Base-by-base conservation (phyloP, 2,888 invertebrate species). In the Crepidodera aurea region DNA sequence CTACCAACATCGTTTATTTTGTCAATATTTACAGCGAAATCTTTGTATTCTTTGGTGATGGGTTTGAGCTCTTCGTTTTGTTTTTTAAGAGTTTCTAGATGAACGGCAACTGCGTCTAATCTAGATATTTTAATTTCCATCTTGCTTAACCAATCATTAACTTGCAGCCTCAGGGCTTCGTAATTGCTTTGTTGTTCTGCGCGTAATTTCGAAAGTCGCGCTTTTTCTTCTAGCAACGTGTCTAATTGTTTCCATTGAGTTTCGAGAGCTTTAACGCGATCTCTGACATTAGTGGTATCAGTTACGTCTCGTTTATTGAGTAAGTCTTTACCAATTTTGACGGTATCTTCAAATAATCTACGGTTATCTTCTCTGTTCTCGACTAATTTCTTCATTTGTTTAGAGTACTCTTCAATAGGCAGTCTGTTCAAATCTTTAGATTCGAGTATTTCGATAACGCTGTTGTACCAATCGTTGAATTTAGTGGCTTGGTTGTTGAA, bases 1-100 rank as follows among this genome's bases (percentile, higher is more conserved):
- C 88, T 88, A 1, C 96, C 97, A 0, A 95, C 86, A 75, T 96
- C 96, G 81, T 95, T 96, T 56, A 94, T 86, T 83, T 93, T 94
- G 72, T 96, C 96, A 40, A 98, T 90, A 25, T 91, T 94, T 10
- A 86, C 83, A 0, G 88, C 89, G 81, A 90, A 96, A 74, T 95
- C 94, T 55, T 93, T 87, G 80, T 96, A 93, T 76, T 96, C 96
- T 78, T 94, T 94, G 12, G 89, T 83, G 48, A 98, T 85, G 0
- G 96, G 96, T 79, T 93, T 87, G 7, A 94, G 80, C 74, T 93
- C 93, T 16, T 93, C 93, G 51, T 88, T 87, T 81, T 98, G 97
- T 60, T 87, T 87, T 67, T 91, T 92, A 53, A 96, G 84, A 37
- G 89, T 87, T 44, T 96, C 95, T 67, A 93, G 83, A 78, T 97